Percentiles rank a stretch among this genome's conserved stretches.
These are phyloP conservation scores for Leptopilina drosophilae DNA, from an alignment of 2,888 invertebrate genomes.

Conservation along the genomic window DNA sequence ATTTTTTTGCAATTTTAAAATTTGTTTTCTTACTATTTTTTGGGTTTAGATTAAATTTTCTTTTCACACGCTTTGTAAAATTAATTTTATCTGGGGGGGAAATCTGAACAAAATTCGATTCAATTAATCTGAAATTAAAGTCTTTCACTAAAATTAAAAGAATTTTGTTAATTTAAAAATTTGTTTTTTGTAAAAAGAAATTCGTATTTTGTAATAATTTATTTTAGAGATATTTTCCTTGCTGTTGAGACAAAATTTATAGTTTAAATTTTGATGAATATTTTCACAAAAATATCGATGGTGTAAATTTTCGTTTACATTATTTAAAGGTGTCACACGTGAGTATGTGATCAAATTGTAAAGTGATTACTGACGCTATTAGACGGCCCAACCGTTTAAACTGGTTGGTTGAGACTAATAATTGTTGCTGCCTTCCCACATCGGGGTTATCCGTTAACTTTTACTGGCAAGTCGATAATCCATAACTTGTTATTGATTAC, in stretches of 20 bases:
- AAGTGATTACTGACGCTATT: conserved; percentile 52
- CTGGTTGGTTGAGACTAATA: conserved; percentile 44
- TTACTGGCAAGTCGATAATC: conserved; percentile 45
- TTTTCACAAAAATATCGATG: background rate
- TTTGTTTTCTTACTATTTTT: background rate
- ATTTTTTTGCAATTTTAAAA: background rate
- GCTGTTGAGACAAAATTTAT: no score
- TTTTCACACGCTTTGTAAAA: no score
- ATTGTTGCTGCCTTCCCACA: conserved; percentile 45
- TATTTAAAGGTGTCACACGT: background rate
- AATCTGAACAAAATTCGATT: no score
- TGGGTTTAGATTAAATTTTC: no score
- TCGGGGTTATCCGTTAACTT: conserved; percentile 41
- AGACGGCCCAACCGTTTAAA: conserved; percentile 47
- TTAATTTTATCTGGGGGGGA: no score
- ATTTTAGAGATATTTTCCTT: no score
- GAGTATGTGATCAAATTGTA: conserved; percentile 23
- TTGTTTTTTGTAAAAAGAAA: no score
- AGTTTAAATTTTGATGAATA: no score
- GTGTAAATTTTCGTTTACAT: background rate
- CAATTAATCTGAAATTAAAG: no score
- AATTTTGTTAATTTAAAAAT: no score
- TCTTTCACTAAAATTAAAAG: no score
- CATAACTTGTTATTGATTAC: conserved; percentile 27
- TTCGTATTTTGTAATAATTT: no score